A percentile compares a stretch with the other conserved stretches of the same genome.
These are phyloP conservation scores for Danaus chrysippus DNA, from an alignment of 2,888 invertebrate species.

Conservation along the genomic window DNA sequence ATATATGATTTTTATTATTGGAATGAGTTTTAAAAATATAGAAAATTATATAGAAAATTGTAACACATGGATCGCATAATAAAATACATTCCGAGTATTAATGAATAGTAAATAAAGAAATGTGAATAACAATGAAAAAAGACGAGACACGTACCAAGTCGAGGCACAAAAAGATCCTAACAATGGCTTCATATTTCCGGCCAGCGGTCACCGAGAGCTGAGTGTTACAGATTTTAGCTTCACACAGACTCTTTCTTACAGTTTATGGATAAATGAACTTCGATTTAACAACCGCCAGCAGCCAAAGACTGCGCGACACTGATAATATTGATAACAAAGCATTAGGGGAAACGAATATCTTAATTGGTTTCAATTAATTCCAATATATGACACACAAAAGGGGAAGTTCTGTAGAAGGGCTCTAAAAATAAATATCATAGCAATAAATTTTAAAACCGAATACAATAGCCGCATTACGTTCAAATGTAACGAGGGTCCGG, in stretches of 20 bases:
- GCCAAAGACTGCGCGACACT: conserved; percentile 18
- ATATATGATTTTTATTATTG: conserved; percentile 6
- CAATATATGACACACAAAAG: neutral
- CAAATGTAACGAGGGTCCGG: conserved; percentile 55
- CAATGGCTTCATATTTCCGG: conserved; percentile 69
- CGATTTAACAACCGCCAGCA: conserved; percentile 27
- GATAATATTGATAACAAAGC: too few relatives aligned
- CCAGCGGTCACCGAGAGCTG: conserved; percentile 34
- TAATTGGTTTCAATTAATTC: neutral
- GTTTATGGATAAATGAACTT: conserved; percentile 33
- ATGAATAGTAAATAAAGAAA: conserved; percentile 30
- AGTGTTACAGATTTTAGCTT: conserved; percentile 37
- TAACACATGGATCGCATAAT: neutral
- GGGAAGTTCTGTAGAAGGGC: neutral
- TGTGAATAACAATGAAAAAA: conserved; percentile 38
- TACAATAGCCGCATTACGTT: conserved; percentile 50
- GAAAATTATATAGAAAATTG: neutral
- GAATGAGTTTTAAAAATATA: neutral
- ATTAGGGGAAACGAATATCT: neutral
- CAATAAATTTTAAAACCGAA: conserved; percentile 11
- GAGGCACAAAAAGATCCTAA: conserved; percentile 55
- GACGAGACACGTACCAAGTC: conserved; percentile 39
- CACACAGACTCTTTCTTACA: conserved; percentile 42
- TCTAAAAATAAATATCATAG: conserved; percentile 5
- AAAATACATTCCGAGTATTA: conserved; percentile 26